Percentiles rank a stretch among this genome's conserved stretches.
These are phyloP conservation scores for Apis cerana DNA, from an alignment of 1,140 invertebrate species.

Conservation along the genomic window DNA sequence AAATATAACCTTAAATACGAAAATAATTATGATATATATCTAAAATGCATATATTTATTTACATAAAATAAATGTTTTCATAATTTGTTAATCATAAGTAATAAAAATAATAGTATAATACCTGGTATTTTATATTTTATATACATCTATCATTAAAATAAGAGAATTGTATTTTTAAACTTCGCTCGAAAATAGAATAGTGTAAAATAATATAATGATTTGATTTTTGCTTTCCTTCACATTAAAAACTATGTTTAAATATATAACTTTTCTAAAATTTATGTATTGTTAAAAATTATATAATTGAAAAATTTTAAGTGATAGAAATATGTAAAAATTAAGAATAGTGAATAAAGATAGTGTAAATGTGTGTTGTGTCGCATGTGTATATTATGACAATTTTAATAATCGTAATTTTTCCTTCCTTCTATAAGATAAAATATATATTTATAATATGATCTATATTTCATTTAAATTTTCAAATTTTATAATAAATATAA, in stretches of 20 bases:
- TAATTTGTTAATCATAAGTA: not conserved
- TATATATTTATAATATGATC: no score
- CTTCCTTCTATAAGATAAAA: no score
- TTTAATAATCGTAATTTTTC: no score
- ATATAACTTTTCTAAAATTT: not conserved
- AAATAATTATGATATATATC: not conserved
- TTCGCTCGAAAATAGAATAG: not conserved
- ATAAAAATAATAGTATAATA: not conserved
- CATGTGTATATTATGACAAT: no score
- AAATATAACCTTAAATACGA: slow-evolving; percentile 16
- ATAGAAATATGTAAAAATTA: not conserved
- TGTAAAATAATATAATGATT: not conserved
- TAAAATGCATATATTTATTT: not conserved
- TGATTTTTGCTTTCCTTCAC: not conserved
- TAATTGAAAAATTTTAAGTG: not conserved
- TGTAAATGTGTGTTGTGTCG: not conserved
- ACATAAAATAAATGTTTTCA: not conserved
- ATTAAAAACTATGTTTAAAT: not conserved
- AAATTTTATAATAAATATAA: no score
- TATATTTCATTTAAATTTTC: no score
- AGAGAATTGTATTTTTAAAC: not conserved
- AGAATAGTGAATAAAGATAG: not conserved
- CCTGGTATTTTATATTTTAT: not conserved
- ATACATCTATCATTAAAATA: not conserved
- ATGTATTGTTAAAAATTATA: not conserved